These are phyloP conservation scores for Tryphoninae sp. DNA, from an alignment of 2,888 invertebrate species.

Conservation along the genomic window DNA sequence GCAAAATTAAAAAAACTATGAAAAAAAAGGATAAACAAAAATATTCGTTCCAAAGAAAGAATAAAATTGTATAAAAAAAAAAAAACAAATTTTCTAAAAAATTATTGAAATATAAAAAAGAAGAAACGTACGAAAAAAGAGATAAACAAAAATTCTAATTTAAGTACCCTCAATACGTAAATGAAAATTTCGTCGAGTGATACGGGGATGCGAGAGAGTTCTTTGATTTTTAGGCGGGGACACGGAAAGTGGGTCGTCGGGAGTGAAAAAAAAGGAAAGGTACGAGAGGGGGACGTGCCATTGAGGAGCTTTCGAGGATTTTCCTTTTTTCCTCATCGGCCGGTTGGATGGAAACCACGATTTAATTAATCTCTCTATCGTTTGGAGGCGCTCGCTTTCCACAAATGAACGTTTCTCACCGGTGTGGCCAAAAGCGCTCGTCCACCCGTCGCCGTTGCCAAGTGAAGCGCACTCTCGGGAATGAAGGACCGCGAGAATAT, in stretches of 20 bases:
- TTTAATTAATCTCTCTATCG: conserved; percentile 37
- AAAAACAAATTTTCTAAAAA: too few species aligned
- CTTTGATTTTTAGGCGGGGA: background rate
- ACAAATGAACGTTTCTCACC: conserved; percentile 39
- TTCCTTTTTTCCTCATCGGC: conserved; percentile 18
- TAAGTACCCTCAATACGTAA: too few species aligned
- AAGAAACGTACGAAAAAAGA: too few species aligned
- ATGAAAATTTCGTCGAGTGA: background rate
- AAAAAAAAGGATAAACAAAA: too few species aligned
- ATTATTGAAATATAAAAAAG: too few species aligned
- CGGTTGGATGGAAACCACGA: conserved; percentile 23
- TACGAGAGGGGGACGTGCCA: background rate
- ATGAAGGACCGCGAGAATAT: conserved; percentile 15
- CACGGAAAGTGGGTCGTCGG: conserved; percentile 28
- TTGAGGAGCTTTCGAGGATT: conserved; percentile 21
- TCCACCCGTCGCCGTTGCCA: background rate
- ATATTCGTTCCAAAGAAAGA: too few species aligned
- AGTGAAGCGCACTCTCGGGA: background rate
- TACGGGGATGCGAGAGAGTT: background rate
- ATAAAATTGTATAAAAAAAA: too few species aligned
- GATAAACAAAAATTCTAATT: too few species aligned
- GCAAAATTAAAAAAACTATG: too few species aligned
- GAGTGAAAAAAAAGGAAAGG: conserved; percentile 15
- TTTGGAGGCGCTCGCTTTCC: conserved; percentile 11
- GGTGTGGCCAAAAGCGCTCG: background rate